Conservation (phyloP, 37 sponge, comb jelly and placozoan species). For the Petrosia ficiformis region DNA sequence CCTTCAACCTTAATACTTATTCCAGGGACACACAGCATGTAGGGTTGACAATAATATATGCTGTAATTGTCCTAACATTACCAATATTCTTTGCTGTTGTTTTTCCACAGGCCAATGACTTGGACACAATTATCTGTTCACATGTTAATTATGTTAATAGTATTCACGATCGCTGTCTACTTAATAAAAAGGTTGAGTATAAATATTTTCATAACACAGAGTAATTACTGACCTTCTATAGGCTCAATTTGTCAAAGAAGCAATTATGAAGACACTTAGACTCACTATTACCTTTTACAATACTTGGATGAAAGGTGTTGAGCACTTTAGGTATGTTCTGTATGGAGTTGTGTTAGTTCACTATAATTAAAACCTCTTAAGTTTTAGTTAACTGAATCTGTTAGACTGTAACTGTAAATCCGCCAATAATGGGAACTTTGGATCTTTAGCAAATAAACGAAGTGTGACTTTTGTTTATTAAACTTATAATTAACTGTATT, state of each 20-base stretch:
- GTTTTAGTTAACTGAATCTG: no score
- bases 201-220: background rate
- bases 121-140: constrained; percentile 33
- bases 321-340: constrained; percentile 15
- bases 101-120: constrained; percentile 24
- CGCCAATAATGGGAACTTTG: no score
- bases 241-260: constrained; percentile 57
- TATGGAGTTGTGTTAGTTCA: no score
- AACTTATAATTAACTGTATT: background rate
- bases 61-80: no score
- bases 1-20: no score
- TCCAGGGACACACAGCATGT: no score
- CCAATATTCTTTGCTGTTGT: no score
- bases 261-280: constrained; percentile 39
- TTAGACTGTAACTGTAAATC: no score
- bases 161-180: constrained; percentile 58
- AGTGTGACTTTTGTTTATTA: background rate
- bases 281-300: constrained; percentile 37
- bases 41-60: no score
- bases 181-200: constrained; percentile 42
- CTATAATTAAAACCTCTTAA: no score
- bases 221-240: background rate
- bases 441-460: no score
- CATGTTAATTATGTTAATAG: constrained; percentile 34
- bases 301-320: constrained; percentile 39